Evolutionary conservation across 2,113 vertebrate species (phyloP), one percentile per base, ranked within the genome.

Genomic region (Nothobranchius furzeri): DNA sequence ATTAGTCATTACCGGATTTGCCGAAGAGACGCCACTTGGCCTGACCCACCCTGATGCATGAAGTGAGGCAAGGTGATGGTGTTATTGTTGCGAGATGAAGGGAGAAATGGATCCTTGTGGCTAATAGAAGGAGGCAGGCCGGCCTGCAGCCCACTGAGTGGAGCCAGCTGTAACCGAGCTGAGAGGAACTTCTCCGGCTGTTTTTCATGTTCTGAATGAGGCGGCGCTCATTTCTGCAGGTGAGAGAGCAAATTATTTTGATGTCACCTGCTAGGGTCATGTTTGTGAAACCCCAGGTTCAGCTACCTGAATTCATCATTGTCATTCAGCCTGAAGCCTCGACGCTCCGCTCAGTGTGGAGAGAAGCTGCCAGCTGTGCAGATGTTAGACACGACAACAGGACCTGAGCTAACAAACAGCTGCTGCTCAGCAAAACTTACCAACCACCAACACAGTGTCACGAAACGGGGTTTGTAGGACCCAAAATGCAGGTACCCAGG

Each of bases 131-230:
- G 56, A 82, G 65, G 78, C 75, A 43, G 67, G 77, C 60, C 59
- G 68, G 64, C 79, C 70, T 61, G 68, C 60, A 64, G 75, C 90
- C 79, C 49, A 56, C 79, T 82, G 89, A 78, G 81, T 63, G 70
- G 79, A 77, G 84, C 80, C 87, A 88, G 87, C 87, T 81, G 81
- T 43, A 87, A 40, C 68, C 58, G 59, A 43, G 76, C 74, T 51
- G 67, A 70, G 58, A 65, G 65, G 73, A 68, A 50, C 50, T 71
- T 63, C 64, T 64, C 64, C 11, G 55, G 64, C 66, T 68, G 75
- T 69, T 86, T 74, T 90, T 87, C 85, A 88, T 89, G 78, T 82
- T 73, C 76, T 68, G 83, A 91, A 86, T 86, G 78, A 61, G 20
- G 65, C 66, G 30, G 6, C 36, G 70, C 80, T 88, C 73, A 78